Evolutionary conservation across 2,797 vertebrate species (phyloP).

Genomic region (Rhadinocentrus ornatus): DNA sequence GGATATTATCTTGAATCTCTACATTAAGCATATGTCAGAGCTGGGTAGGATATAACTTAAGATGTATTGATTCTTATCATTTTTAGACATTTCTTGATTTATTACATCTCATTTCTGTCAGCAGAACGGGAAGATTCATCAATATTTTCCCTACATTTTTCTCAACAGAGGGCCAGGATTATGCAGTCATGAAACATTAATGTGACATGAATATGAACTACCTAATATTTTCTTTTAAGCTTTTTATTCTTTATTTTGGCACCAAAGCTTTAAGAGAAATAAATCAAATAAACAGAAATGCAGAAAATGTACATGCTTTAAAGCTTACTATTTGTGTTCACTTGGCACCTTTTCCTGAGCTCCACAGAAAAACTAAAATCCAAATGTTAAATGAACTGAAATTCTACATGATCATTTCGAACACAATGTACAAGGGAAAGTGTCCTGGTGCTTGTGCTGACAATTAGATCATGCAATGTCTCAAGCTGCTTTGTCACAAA

Average conservation of each 20-base stretch:
- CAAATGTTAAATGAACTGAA: too few species aligned
- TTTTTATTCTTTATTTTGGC: conserved; percentile 29
- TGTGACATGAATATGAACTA: conserved; percentile 8
- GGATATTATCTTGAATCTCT: conserved; percentile 36
- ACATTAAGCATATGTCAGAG: conserved; percentile 44
- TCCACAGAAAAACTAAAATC: too few species aligned
- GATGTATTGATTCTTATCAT: conserved; percentile 50
- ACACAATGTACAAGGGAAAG: too few species aligned
- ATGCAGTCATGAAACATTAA: conserved; percentile 63
- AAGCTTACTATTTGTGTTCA: background rate
- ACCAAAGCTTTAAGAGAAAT: background rate
- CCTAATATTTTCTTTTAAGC: conserved; percentile 14
- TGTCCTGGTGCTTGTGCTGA: too few species aligned
- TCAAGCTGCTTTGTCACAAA: too few species aligned
- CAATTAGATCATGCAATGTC: too few species aligned
- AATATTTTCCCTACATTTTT: conserved; percentile 51
- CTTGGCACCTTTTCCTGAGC: too few species aligned
- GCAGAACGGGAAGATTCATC: conserved; percentile 35
- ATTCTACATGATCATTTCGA: too few species aligned
- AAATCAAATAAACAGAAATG: background rate
- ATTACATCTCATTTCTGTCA: conserved; percentile 50
- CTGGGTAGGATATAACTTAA: conserved; percentile 40
- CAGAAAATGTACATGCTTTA: background rate
- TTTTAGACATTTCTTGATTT: conserved; percentile 45
- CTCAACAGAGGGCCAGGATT: conserved; percentile 25